Base-by-base conservation (phyloP, 2,888 invertebrate species). In the Spodoptera exigua region DNA sequence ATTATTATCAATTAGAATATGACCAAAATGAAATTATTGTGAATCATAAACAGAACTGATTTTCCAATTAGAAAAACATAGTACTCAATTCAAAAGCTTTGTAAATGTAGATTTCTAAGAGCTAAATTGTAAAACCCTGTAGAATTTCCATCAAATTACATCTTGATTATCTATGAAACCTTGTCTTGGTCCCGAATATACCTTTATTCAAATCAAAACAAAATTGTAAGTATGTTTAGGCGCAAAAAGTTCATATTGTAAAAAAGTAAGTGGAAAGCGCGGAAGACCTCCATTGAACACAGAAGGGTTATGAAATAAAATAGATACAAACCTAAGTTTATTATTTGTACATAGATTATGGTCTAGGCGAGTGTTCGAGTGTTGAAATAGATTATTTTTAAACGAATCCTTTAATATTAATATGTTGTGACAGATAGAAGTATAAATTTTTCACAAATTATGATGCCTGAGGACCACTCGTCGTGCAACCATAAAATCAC, bases 231-330 rank as follows among this genome's bases (percentile, higher is more conserved):
- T 17, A 48, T 43, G 32, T 34, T 39, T 43, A n/a, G 13, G 45
- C 47, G 45, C 47, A 56, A 44, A 55, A 55, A 55, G 14, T 41
- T 61, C 36, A 16, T 37, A 34, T 16, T 43, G 27, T 48, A 35
- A 46, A 61, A 9, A 27, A 9, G 7, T 27, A 44, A 32, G 21
- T 35, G 32, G 34, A 53, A 45, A 56, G 52, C 49, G 35, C 32
- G 17, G 65, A 74, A 69, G 65, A 65, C 54, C 45, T 62, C 57
- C 34, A 63, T 57, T 72, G 76, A 74, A 74, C 76, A 75, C 76
- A 72, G 65, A 44, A 65, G 40, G 72, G 41, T 54, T 59, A 47
- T 27, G 34, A 60, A 48, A 10, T 59, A 69, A 59, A 61, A 58
- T 72, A 58, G 41, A 60, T 46, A 48, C 52, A 60, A 57, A 61